phyloP scores from a whole-genome alignment of 2,797 vertebrate genomes.

The Poeciliopsis gracilis region DNA sequence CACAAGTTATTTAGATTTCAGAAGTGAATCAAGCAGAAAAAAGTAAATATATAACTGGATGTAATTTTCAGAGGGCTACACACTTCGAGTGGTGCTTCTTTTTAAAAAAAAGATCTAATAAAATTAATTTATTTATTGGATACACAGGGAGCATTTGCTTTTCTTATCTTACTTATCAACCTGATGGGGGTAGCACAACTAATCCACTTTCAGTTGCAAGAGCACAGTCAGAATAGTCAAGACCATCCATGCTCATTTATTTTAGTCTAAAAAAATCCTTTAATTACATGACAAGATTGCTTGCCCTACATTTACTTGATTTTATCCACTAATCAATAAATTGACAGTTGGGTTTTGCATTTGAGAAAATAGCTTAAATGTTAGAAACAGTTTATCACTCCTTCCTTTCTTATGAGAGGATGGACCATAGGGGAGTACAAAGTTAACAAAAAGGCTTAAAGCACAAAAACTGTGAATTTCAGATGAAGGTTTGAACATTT shows the following conservation, averaged over 20 bases:
- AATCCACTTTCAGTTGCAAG: background rate
- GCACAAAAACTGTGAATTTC: background rate
- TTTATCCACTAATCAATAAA: slow-evolving; percentile 48
- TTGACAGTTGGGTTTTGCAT: slow-evolving; percentile 12
- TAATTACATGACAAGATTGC: background rate
- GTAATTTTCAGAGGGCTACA: background rate
- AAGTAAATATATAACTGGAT: slow-evolving; percentile 1
- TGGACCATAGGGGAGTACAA: background rate
- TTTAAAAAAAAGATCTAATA: background rate
- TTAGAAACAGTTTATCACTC: slow-evolving; percentile 26
- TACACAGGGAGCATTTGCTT: background rate
- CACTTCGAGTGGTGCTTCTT: background rate
- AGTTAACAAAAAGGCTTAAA: background rate
- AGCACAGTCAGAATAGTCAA: background rate
- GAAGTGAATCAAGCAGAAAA: slow-evolving; percentile 23
- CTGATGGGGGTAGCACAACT: background rate
- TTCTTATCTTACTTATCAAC: background rate
- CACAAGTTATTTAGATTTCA: background rate
- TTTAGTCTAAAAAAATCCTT: background rate
- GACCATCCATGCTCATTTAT: background rate
- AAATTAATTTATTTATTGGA: background rate
- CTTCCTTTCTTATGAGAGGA: slow-evolving; percentile 20
- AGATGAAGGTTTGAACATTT: background rate
- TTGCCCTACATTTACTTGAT: slow-evolving; percentile 14
- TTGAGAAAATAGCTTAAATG: slow-evolving; percentile 36